These are phyloP conservation scores for Neotoxoptera formosana DNA, from an alignment of 1,140 invertebrate genomes.

Conservation along the genomic window DNA sequence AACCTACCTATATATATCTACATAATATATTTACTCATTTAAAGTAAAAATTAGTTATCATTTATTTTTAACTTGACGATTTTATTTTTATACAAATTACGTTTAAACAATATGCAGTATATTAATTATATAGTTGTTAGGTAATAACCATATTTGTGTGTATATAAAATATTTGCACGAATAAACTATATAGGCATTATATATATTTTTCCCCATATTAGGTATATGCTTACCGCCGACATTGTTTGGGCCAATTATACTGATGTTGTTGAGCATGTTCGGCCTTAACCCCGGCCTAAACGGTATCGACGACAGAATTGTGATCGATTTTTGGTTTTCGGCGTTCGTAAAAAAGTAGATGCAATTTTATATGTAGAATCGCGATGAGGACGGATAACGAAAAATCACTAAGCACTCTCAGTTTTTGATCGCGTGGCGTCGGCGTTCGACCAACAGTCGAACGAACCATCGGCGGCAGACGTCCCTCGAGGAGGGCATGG, in stretches of 20 bases:
- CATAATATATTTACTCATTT: too few species aligned
- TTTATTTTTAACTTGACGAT: too few species aligned
- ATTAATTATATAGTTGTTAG: too few species aligned
- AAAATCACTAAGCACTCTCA: background rate
- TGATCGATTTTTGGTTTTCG: constrained; percentile 48
- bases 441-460: too few species aligned
- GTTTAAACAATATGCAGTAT: too few species aligned
- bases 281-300: constrained; percentile 60
- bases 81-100: too few species aligned
- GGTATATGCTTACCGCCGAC: constrained; percentile 60
- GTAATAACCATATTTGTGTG: too few species aligned
- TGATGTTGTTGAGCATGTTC: constrained; percentile 63
- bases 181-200: too few species aligned
- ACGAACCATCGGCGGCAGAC: background rate
- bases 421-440: constrained; percentile 36
- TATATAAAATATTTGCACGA: background rate
- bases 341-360: background rate
- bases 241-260: constrained; percentile 61
- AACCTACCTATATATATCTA: too few species aligned
- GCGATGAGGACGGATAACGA: background rate
- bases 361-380: background rate
- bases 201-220: background rate
- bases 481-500: background rate
- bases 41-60: too few species aligned
- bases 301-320: constrained; percentile 62